phyloP scores from a whole-genome alignment of 2,888 invertebrate genomes.

The Neoitamus cyanurus region DNA sequence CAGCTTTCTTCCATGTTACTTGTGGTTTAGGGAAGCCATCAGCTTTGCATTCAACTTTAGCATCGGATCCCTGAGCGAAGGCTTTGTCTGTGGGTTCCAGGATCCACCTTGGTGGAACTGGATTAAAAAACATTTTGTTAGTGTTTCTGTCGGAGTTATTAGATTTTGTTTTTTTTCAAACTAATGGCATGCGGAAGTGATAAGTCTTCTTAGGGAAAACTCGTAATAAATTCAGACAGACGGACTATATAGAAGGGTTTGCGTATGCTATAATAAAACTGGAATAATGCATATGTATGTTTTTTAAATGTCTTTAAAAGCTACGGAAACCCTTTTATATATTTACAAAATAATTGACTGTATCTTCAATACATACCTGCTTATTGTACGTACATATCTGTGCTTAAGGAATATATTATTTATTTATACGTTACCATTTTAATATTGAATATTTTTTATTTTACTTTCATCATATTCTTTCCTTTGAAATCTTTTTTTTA shows the following conservation, averaged over 20 bases:
- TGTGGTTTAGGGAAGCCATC: slow-evolving; percentile 95
- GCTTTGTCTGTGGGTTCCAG: slow-evolving; percentile 94
- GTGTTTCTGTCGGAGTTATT: not conserved
- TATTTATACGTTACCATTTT: not conserved
- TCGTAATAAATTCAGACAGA: slow-evolving; percentile 19
- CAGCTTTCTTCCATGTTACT: slow-evolving; percentile 95
- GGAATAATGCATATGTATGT: too few relatives aligned
- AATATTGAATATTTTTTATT: not conserved
- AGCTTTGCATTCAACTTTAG: slow-evolving; percentile 94
- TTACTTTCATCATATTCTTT: not conserved
- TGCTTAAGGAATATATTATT: too few relatives aligned
- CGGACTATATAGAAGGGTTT: not conserved
- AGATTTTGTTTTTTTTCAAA: slow-evolving; percentile 34
- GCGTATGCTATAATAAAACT: too few relatives aligned
- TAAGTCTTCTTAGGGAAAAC: not conserved
- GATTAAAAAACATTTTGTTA: slow-evolving; percentile 46
- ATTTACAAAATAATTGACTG: not conserved
- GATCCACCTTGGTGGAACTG: slow-evolving; percentile 96
- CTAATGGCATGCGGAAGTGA: slow-evolving; percentile 23
- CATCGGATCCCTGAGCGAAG: slow-evolving; percentile 93
- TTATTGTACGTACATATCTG: not conserved
- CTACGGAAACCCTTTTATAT: not conserved
- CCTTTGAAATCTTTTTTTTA: not conserved
- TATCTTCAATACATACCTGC: not conserved
- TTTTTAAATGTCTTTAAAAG: not conserved